These are phyloP conservation scores for Halcyon leucocephala DNA, from an alignment of 2,797 vertebrate species.

Conservation along the genomic window DNA sequence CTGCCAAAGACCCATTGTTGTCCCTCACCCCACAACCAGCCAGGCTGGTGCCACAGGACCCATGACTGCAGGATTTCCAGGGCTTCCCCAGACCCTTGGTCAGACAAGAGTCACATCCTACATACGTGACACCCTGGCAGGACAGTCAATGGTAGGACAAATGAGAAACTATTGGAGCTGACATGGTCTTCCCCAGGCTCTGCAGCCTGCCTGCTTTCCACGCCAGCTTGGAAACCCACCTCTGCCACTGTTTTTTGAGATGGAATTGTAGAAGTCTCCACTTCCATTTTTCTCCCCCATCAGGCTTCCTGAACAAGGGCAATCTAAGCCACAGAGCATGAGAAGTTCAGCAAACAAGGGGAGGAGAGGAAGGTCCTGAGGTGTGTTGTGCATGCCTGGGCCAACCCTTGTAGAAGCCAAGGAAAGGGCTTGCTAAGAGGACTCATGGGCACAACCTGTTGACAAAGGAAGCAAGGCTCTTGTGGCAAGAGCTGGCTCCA, in stretches of 20 bases:
- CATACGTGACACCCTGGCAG: background rate
- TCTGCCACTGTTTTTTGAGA: background rate
- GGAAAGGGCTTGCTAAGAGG: background rate
- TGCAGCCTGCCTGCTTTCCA: background rate
- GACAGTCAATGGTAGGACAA: background rate
- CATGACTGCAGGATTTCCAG: background rate
- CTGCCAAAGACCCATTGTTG: background rate
- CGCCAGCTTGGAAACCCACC: background rate
- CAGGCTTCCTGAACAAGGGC: background rate
- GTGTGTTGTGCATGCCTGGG: background rate
- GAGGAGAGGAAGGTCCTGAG: background rate
- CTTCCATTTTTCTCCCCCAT: background rate
- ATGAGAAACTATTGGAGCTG: background rate
- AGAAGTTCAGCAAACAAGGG: background rate
- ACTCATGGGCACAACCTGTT: background rate
- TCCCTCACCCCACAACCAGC: background rate
- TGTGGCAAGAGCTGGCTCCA: background rate
- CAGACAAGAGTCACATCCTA: rapidly evolving
- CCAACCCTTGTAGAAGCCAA: background rate
- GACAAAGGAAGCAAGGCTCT: background rate
- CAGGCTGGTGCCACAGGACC: background rate
- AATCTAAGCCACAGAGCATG: background rate
- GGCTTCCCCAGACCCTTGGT: background rate
- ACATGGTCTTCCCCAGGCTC: rapidly evolving
- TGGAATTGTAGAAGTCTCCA: background rate